Base-by-base conservation (phyloP, 2,113 vertebrate species). In the Chaetodon auriga region DNA sequence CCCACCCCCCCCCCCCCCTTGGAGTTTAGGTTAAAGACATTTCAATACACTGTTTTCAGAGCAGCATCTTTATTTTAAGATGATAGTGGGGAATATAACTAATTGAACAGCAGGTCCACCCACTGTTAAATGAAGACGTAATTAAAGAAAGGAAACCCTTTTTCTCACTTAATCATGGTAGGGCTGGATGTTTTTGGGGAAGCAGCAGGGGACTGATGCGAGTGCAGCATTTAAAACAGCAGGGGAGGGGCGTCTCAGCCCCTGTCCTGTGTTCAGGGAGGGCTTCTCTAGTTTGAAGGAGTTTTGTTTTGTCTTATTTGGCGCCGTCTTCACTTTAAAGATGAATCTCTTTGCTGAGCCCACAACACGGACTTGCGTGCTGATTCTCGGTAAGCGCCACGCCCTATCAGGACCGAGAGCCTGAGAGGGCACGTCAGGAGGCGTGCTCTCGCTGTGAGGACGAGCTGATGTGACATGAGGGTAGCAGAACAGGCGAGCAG, bases 401-500 rank as follows among this genome's bases (percentile, higher is more conserved):
- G 53, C 11, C 7, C 38, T 25, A 49, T 82, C 51, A 63, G 18
- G 57, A 82, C n/a, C 57, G 45, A 64, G 38, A 82, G 66, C 6
- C 23, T 45, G 21, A 21, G 38, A 54, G 82, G 58, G 13, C 58
- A 78, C 21, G 38, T 16, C 41, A 74, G 87, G 46, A 58, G 46
- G 43, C 38, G 11, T 21, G 66, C 15, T 65, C 51, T 43, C 51
- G 68, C 41, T 35, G 60, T 23, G 64, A 82, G 51, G 58, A 76
- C 0, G 8, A 16, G 45, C n/a, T 65, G 65, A 87, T 71, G 68
- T 68, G 79, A 85, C 81, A 60, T 43, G 66, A 63, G 54, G 30
- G 78, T n/a, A 25, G 62, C 55, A 55, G 86, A 78, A 82, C 60
- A 68, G 68, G 61, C 75, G n/a, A 71, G 70, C 78, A 66, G 35